Evolutionary conservation across 2,888 invertebrate genomes (phyloP).

Genomic region (Microplitis manilae): DNA sequence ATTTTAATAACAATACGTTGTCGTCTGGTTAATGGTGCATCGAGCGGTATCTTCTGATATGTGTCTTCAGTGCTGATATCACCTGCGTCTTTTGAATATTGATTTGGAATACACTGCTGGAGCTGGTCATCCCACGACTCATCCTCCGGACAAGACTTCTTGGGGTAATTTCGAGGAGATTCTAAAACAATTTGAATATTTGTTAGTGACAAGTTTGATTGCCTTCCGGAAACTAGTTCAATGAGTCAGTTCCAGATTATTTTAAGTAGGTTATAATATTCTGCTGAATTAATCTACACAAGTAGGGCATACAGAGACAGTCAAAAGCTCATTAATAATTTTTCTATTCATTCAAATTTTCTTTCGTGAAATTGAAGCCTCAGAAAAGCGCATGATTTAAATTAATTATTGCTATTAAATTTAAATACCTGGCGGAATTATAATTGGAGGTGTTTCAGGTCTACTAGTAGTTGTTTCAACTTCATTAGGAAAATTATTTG

Average conservation of each 20-base stretch:
- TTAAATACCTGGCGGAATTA: too few species aligned
- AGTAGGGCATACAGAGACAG: neutral
- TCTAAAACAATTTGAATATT: neutral
- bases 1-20: slow-evolving; percentile 23
- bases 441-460: too few species aligned
- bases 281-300: neutral
- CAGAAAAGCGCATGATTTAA: too few species aligned
- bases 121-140: slow-evolving; percentile 51
- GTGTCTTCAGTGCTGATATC: slow-evolving; percentile 47
- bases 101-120: slow-evolving; percentile 52
- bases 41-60: slow-evolving; percentile 10
- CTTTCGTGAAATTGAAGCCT: too few species aligned
- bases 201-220: neutral
- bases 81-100: slow-evolving; percentile 47
- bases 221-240: neutral
- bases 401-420: too few species aligned
- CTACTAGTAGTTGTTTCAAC: too few species aligned
- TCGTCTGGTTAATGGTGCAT: slow-evolving; percentile 1
- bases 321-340: too few species aligned
- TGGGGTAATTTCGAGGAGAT: slow-evolving; percentile 49
- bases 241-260: neutral
- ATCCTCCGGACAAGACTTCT: slow-evolving; percentile 51
- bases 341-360: too few species aligned
- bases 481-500: neutral
- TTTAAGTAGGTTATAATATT: neutral